A percentile compares a stretch with the other conserved stretches of the same genome.
Conservation (phyloP, 2,797 vertebrate genomes). For the Semaprochilodus insignis region DNA sequence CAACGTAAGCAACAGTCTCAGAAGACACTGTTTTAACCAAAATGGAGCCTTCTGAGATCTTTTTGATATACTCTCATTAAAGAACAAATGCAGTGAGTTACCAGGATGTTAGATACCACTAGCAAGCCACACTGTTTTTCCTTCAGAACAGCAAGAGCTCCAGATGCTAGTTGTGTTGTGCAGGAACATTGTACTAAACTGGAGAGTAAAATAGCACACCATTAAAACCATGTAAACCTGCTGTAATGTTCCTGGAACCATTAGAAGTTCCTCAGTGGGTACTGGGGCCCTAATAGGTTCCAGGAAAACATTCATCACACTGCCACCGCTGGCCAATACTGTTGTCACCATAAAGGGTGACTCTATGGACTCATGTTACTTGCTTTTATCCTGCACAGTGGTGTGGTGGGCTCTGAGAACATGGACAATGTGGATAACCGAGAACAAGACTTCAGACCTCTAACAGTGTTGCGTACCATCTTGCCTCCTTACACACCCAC, state of each 20-base stretch:
- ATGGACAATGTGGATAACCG: constrained; percentile 74
- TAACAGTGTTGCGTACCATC: constrained; percentile 66
- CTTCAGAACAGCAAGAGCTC: neutral
- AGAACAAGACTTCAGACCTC: constrained; percentile 60
- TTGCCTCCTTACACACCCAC: constrained; percentile 60
- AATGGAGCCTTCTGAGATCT: neutral
- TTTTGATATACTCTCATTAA: neutral
- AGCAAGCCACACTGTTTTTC: neutral
- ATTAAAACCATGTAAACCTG: neutral
- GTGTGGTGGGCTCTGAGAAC: constrained; percentile 71
- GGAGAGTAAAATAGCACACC: neutral
- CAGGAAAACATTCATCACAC: neutral
- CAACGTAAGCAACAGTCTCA: neutral
- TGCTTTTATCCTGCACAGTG: constrained; percentile 64
- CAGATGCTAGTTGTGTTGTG: neutral
- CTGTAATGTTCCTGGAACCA: neutral
- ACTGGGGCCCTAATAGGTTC: too few species aligned
- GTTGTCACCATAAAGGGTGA: too few species aligned
- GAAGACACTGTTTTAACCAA: neutral
- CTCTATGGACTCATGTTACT: neutral
- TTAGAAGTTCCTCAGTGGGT: neutral
- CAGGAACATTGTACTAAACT: neutral
- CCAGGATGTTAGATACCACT: neutral
- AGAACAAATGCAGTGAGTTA: neutral
- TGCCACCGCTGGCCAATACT: neutral